phyloP scores from a whole-genome alignment of 53 echinoderm and acorn worm genomes.

The Holothuria leucospilota region DNA sequence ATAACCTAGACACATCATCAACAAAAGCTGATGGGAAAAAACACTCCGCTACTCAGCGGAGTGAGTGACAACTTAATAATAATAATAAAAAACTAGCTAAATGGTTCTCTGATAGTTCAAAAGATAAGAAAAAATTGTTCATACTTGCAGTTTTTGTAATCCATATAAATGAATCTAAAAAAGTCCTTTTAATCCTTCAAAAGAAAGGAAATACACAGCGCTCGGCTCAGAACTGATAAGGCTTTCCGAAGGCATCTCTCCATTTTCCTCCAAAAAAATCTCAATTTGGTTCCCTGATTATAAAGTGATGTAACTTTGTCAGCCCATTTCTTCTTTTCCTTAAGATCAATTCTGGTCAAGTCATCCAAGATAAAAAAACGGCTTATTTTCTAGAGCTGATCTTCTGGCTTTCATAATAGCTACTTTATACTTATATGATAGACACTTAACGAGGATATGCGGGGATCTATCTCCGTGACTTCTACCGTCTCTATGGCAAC shows the following conservation, averaged over 20 bases:
- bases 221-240: neutral
- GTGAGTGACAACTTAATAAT: too few species aligned
- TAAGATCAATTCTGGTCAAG: conserved; percentile 14
- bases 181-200: neutral
- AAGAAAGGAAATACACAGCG: neutral
- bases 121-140: too few species aligned
- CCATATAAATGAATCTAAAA: neutral
- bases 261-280: neutral
- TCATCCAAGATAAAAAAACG: conserved; percentile 20
- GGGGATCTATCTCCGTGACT: conserved; percentile 23
- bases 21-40: too few species aligned
- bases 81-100: too few species aligned
- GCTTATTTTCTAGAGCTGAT: neutral
- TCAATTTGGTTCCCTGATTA: neutral
- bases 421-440: neutral
- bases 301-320: neutral
- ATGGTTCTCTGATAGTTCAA: too few species aligned
- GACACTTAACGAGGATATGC: neutral
- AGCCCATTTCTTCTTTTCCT: conserved; percentile 1
- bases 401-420: neutral
- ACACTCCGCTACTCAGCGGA: too few species aligned
- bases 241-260: conserved; percentile 1
- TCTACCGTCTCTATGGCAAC: neutral
- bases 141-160: too few species aligned
- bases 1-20: too few species aligned